These are phyloP conservation scores for Erinaceus europaeus DNA, from an alignment of 2,113 vertebrate genomes.

Conservation along the genomic window DNA sequence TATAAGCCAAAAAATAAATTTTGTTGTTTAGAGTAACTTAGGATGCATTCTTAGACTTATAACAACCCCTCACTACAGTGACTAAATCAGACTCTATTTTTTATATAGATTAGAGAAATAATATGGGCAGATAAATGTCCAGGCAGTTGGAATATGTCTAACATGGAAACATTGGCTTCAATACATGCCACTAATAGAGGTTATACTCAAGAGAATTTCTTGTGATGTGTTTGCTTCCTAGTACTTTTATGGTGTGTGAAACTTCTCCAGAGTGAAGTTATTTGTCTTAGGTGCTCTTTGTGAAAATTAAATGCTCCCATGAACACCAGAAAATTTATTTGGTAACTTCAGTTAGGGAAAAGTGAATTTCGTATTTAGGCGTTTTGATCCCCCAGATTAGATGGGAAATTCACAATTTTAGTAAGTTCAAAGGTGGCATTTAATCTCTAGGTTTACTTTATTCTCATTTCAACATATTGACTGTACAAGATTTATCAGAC, in stretches of 20 bases:
- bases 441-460: background rate
- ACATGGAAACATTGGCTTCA: too few relatives aligned
- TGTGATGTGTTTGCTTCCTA: background rate
- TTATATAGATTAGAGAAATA: too few relatives aligned
- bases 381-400: conserved; percentile 14
- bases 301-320: conserved; percentile 1
- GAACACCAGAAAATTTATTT: background rate
- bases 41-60: too few relatives aligned
- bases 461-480: conserved; percentile 15
- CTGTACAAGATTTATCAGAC: conserved; percentile 11
- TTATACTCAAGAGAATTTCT: too few relatives aligned
- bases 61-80: too few relatives aligned
- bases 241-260: background rate
- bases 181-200: too few relatives aligned
- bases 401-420: conserved; percentile 1
- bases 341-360: background rate
- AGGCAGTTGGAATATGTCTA: too few relatives aligned
- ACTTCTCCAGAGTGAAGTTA: background rate
- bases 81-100: too few relatives aligned
- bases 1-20: too few relatives aligned
- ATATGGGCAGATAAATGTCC: too few relatives aligned
- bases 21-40: too few relatives aligned
- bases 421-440: background rate
- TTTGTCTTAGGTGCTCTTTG: background rate
- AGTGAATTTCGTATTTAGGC: conserved; percentile 25